Evolutionary conservation across 2,888 invertebrate genomes (phyloP).

Genomic region (Xanthostigma xanthostigma): DNA sequence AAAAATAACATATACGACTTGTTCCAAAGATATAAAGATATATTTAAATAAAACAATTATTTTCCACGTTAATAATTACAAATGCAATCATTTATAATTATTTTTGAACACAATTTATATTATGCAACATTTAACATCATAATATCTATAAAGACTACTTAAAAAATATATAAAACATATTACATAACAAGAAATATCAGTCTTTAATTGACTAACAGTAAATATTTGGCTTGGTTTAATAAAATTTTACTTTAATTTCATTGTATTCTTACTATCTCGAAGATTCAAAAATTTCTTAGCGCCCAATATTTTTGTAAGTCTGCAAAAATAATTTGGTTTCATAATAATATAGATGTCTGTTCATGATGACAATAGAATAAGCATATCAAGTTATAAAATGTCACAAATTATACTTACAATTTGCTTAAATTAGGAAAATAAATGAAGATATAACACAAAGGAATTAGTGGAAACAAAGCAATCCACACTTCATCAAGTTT

Average conservation of each 20-base stretch:
- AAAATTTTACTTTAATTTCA: constrained; percentile 9
- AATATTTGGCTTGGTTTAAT: no score
- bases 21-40: no score
- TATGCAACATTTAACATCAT: no score
- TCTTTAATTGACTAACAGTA: no score
- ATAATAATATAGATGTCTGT: neutral
- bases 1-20: no score
- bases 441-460: constrained; percentile 38
- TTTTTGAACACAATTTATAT: no score
- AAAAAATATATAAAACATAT: no score
- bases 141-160: no score
- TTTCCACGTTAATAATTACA: no score
- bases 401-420: constrained; percentile 24
- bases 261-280: constrained; percentile 26
- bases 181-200: no score
- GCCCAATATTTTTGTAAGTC: constrained; percentile 25
- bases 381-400: constrained; percentile 2
- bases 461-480: constrained; percentile 43
- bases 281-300: constrained; percentile 27
- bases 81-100: no score
- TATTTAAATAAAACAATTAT: no score
- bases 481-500: constrained; percentile 54
- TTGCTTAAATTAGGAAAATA: constrained; percentile 38
- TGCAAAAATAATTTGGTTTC: constrained; percentile 19
- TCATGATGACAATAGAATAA: neutral